Evolutionary conservation across 1,140 invertebrate genomes (phyloP), one percentile per base, ranked within the genome.

Genomic region (Brachionus sp.): DNA sequence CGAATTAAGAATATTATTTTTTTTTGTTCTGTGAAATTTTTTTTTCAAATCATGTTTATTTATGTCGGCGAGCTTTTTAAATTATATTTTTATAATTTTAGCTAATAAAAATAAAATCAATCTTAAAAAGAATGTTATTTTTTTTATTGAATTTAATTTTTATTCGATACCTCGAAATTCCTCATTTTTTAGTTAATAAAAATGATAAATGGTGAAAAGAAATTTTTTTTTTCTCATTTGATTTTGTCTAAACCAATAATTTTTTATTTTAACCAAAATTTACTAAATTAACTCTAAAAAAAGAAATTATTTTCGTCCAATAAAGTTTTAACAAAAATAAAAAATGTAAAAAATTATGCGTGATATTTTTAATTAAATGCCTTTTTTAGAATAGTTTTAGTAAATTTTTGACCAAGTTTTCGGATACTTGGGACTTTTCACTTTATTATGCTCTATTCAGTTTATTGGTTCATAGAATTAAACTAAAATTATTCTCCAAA

Each of bases 361-460:
- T 75, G 70, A 75, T 46, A 37, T 75, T 75, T 75, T 46, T 75
- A 25, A 25, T 44, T 68, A 35, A 68, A 39, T 73, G 64, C 33
- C 25, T 66, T 66, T 46, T 37, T 33, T 23, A 73, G 37, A 73
- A 73, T 42, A 73, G 16, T 73, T 73, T 73, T 73, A 19, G 10
- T 42, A 39, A 73, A 39, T 73, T 73, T 73, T 46, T 75, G 37
- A 44, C 25, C 70, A 46, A 75, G 12, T 46, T 75, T 46, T 75
- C 29, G 70, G 70, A 75, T 44, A 75, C 70, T 75, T 75, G 19
- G 39, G 44, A 44, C 70, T 23, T 23, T 75, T 42, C 39, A 75
- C 70, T 75, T 46, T 75, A 75, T 75, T 75, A 75, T 75, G 16
- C 42, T 46, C 25, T 46, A 46, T 19, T 25, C 44, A 46, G 19